These are phyloP conservation scores for Brachionus calyciflorus DNA, from an alignment of 1,140 invertebrate species.

Conservation along the genomic window DNA sequence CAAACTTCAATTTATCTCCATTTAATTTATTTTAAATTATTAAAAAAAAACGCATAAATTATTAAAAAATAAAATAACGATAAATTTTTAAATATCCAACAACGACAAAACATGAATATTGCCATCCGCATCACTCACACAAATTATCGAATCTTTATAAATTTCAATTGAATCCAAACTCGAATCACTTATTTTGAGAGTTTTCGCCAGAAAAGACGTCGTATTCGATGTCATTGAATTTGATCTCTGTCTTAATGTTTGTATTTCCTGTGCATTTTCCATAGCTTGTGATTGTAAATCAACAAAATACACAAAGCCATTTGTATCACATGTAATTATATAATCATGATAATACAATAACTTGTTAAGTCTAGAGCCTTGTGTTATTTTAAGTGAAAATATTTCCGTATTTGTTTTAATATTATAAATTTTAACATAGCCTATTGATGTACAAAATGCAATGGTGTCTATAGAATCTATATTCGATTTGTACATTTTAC, in stretches of 20 bases:
- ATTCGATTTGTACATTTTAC: background rate
- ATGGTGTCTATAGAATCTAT: constrained; percentile 6
- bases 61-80: background rate
- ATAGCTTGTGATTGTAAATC: background rate
- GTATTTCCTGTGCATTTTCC: background rate
- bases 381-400: constrained; percentile 39
- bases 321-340: background rate
- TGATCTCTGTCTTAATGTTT: background rate
- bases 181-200: background rate
- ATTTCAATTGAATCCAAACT: constrained; percentile 7
- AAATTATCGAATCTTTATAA: background rate
- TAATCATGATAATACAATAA: background rate
- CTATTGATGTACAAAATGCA: constrained; percentile 3
- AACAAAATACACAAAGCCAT: background rate
- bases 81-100: background rate
- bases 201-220: background rate
- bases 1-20: background rate
- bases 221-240: too few species aligned
- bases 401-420: constrained; percentile 16
- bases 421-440: constrained; percentile 37
- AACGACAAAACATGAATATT: constrained; percentile 3
- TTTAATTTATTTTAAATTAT: background rate
- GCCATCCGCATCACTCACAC: constrained; percentile 29
- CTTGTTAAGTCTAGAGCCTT: background rate
- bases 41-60: background rate